Evolutionary conservation across 2,888 invertebrate species (phyloP).

Genomic region (Luperina testacea): DNA sequence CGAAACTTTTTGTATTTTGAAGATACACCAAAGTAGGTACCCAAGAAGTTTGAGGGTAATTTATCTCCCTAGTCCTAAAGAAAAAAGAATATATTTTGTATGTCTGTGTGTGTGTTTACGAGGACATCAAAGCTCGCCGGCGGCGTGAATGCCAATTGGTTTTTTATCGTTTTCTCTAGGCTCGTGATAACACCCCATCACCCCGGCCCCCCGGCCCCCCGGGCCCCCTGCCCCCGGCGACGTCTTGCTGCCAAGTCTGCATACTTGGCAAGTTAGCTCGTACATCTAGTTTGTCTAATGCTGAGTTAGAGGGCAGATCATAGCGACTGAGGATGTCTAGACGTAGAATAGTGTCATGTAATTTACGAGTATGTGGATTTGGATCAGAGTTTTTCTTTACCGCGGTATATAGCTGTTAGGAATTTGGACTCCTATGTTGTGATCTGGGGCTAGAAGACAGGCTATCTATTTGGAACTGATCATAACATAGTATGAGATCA

Average conservation of each 20-base stretch:
- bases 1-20: background rate
- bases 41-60: conserved; percentile 51
- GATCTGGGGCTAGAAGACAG: too few relatives aligned
- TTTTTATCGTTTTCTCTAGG: conserved; percentile 84
- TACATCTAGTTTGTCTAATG: conserved; percentile 50
- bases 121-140: conserved; percentile 80
- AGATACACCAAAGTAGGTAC: background rate
- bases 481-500: background rate
- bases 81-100: conserved; percentile 27
- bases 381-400: background rate
- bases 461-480: background rate
- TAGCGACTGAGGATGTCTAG: conserved; percentile 23
- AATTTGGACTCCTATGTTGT: background rate
- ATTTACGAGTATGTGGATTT: background rate
- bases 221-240: conserved; percentile 23
- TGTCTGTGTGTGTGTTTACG: conserved; percentile 69
- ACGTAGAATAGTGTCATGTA: conserved; percentile 3
- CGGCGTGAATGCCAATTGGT: conserved; percentile 82
- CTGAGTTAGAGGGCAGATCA: conserved; percentile 34
- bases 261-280: conserved; percentile 51
- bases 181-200: conserved; percentile 67
- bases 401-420: too few relatives aligned
- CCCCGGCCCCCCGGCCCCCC: background rate
- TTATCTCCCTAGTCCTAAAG: conserved; percentile 40
- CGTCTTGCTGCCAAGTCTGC: conserved; percentile 55